Conservation (phyloP, 1,140 invertebrate genomes). For the Aethina tumida region DNA sequence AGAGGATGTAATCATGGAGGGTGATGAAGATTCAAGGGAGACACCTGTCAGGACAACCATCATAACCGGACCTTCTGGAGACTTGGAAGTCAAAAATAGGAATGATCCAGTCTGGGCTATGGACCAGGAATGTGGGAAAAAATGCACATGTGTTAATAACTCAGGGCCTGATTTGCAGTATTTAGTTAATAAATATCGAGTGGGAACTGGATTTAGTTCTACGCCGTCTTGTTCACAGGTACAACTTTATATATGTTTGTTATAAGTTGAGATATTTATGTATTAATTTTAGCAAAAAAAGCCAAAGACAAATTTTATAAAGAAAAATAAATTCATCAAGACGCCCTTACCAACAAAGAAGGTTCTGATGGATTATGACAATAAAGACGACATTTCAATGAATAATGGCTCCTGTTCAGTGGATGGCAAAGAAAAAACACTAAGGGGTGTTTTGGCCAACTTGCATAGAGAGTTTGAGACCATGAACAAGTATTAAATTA, state of each 20-base stretch:
- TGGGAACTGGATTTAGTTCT: neutral
- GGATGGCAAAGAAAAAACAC: constrained; percentile 26
- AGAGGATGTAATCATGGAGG: constrained; percentile 21
- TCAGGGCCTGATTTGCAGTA: constrained; percentile 24
- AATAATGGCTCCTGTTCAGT: constrained; percentile 11
- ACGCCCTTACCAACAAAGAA: neutral
- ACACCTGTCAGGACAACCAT: constrained; percentile 14
- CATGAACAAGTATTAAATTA: constrained; percentile 33
- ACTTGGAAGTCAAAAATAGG: constrained; percentile 20
- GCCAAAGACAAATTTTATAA: constrained; percentile 3
- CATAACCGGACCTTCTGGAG: constrained; percentile 23
- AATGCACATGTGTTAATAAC: constrained; percentile 26
- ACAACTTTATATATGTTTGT: neutral
- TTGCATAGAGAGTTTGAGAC: constrained; percentile 39
- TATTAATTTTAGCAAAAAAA: constrained; percentile 4
- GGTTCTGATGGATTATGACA: neutral
- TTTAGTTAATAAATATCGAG: constrained; percentile 24
- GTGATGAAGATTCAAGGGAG: constrained; percentile 12
- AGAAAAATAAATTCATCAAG: constrained; percentile 3
- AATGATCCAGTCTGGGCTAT: constrained; percentile 23
- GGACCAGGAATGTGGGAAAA: constrained; percentile 24
- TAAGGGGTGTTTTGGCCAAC: constrained; percentile 37
- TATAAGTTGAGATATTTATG: constrained; percentile 1
- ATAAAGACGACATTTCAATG: constrained; percentile 4
- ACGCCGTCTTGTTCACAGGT: neutral